Base-by-base conservation (phyloP, 2,113 vertebrate species). In the Trichomycterus rosablanca region DNA sequence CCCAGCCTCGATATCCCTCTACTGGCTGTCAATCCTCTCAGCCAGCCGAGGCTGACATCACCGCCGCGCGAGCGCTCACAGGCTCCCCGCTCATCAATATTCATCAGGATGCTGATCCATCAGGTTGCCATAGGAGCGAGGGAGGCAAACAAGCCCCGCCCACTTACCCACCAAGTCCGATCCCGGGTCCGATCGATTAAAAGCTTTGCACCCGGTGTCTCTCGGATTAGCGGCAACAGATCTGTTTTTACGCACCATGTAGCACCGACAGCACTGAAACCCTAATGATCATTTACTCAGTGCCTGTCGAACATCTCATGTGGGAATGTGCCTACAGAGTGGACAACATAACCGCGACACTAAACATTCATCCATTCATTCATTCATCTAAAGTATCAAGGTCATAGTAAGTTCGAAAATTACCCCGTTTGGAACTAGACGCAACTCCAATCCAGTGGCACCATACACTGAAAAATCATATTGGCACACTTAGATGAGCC, bases 51-150 rank as follows among this genome's bases (percentile, higher is more conserved):
- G 70, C 87, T 86, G 88, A 81, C 90, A 88, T 90, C 90, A 87
- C 87, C 82, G 84, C 45, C 60, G 84, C 89, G 88, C 87, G 87
- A 86, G 81, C 78, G 77, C 84, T 86, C 71, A 83, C 45, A 89
- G 88, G 84, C 76, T 83, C 87, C 77, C 88, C 84, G 76, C 79
- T 82, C 84, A 83, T 89, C 88, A 92, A 93, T 93, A 91, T 94
- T 92, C 91, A 90, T 88, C 87, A 89, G 89, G 89, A 89, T 90
- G 87, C 81, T 88, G 86, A 86, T 92, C 90, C 84, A 88, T 83
- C 84, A 89, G 87, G 93, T 97, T 93, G 93, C 92, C 91, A 95
- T 94, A 93, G 93, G 84, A 95, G 92, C 92, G 83, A 79, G 81
- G 83, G 83, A 84, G 76, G 89, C 86, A 87, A 87, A 77, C 85